Conservation (phyloP, 2,113 vertebrate genomes). For the Trinectes maculatus region DNA sequence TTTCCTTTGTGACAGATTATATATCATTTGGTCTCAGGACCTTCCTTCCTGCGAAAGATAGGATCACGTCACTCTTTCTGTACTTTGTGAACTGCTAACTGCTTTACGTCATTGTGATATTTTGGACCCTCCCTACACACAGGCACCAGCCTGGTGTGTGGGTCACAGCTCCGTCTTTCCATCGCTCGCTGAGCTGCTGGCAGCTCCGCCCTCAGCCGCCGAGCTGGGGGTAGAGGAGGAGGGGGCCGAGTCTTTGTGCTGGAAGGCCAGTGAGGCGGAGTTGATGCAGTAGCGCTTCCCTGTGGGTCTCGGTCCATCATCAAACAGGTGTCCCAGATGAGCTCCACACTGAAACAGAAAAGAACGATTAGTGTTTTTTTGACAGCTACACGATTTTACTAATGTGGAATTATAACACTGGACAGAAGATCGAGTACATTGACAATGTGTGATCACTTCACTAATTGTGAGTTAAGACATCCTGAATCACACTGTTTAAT, state of each 20-base stretch:
- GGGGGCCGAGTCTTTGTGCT: constrained; percentile 21
- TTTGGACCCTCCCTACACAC: background rate
- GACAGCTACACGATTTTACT: too few species aligned
- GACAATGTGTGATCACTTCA: too few species aligned
- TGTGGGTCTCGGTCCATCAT: constrained; percentile 93
- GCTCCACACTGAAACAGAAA: constrained; percentile 90
- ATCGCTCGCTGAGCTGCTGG: background rate
- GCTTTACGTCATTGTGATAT: background rate
- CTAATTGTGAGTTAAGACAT: too few species aligned
- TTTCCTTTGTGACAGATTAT: background rate
- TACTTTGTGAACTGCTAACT: constrained; percentile 2
- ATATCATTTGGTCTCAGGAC: constrained; percentile 10
- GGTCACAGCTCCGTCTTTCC: constrained; percentile 60
- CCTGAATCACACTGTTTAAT: too few species aligned
- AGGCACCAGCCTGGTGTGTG: background rate
- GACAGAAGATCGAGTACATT: too few species aligned
- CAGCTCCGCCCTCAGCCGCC: background rate
- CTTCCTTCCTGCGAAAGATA: background rate
- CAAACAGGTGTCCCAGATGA: constrained; percentile 97
- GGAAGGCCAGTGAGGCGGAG: constrained; percentile 88
- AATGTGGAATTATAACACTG: too few species aligned
- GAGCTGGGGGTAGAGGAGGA: background rate
- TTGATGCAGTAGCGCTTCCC: constrained; percentile 97
- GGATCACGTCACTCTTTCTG: background rate
- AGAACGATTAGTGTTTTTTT: too few species aligned